Conservation (phyloP, 2,888 invertebrate species). For the Cecidostiba fungosa region DNA sequence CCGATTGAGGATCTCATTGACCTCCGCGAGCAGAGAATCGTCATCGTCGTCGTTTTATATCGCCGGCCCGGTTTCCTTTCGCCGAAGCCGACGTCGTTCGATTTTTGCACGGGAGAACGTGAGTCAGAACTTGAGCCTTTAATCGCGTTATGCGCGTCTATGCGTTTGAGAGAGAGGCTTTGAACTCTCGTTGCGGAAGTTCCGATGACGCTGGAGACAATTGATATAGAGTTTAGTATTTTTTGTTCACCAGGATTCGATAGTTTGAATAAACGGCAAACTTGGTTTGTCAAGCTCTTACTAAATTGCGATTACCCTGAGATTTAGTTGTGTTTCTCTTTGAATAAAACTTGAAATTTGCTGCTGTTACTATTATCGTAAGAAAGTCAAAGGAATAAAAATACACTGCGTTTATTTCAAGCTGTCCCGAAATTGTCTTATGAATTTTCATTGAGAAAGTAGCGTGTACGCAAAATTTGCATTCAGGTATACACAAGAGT, state of each 20-base stretch:
- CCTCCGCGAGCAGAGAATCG: conserved; percentile 49
- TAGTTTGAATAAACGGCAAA: too few species aligned
- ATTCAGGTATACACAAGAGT: not conserved
- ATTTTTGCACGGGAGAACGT: conserved; percentile 6
- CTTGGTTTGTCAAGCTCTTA: too few species aligned
- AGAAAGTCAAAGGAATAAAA: too few species aligned
- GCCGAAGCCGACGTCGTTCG: not conserved
- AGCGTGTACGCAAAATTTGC: not conserved
- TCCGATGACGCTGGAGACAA: not conserved
- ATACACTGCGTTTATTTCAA: not conserved
- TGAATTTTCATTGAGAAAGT: not conserved
- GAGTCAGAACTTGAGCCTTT: conserved; percentile 51
- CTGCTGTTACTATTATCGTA: too few species aligned
- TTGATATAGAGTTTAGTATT: too few species aligned
- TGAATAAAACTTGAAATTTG: too few species aligned
- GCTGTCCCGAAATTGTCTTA: not conserved
- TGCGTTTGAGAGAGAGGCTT: not conserved
- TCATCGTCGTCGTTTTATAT: not conserved
- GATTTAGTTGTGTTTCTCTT: too few species aligned
- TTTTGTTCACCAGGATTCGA: too few species aligned
- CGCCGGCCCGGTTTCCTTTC: conserved; percentile 43
- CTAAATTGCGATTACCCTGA: too few species aligned
- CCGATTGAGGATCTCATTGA: conserved; percentile 69
- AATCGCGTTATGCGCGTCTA: conserved; percentile 38
- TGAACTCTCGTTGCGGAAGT: conserved; percentile 16